Evolutionary conservation across 1,140 invertebrate species (phyloP).

Genomic region (Saccostrea echinata): DNA sequence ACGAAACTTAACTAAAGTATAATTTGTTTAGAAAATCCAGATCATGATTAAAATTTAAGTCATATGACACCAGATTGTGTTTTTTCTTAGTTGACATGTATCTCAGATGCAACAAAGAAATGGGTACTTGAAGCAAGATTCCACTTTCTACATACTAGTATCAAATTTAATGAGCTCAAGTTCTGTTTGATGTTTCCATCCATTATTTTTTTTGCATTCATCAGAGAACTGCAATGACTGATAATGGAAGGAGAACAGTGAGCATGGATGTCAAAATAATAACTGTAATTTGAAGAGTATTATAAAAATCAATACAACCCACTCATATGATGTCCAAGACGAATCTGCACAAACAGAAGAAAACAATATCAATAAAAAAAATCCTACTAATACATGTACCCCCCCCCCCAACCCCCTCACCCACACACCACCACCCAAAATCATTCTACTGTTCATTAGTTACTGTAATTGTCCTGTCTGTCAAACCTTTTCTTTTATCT

Average conservation of each 20-base stretch:
- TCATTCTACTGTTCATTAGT: no score
- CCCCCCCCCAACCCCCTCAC: no score
- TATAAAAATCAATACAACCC: constrained; percentile 11
- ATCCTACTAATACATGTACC: no score
- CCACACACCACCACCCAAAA: no score
- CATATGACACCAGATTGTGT: no score
- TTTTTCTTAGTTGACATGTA: no score
- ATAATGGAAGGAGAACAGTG: neutral
- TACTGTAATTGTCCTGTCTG: no score
- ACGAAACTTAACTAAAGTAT: no score
- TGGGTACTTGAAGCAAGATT: neutral
- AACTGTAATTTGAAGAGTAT: constrained; percentile 23
- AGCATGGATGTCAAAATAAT: neutral
- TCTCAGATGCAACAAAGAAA: neutral
- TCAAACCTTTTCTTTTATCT: no score
- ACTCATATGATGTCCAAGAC: neutral
- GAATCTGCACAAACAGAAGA: neutral
- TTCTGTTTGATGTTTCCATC: neutral
- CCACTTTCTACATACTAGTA: neutral
- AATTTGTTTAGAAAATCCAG: no score
- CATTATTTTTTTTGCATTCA: neutral
- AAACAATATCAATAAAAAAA: no score
- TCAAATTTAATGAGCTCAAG: neutral
- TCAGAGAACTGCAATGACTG: neutral
- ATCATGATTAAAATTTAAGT: no score